Evolutionary conservation across 2,113 vertebrate species (phyloP), one percentile per base, ranked within the genome.

Genomic region (Peromyscus californicus): DNA sequence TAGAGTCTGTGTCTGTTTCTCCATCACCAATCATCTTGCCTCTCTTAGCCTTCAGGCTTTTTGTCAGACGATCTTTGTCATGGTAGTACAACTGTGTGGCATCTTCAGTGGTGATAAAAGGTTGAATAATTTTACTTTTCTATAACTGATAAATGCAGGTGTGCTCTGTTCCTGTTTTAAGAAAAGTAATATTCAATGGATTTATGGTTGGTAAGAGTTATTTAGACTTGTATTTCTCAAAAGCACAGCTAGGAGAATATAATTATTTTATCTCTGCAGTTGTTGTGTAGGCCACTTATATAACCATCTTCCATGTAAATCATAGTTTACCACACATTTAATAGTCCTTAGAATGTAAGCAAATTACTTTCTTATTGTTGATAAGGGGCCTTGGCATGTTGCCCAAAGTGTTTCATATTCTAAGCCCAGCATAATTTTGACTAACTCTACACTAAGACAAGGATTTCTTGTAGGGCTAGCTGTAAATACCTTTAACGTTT

Each of bases 151-250:
- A 79, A 93, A 95, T 70, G 84, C 70, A 85, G 65, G 9, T 82
- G 22, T 4, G 21, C 48, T 91, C 65, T 79, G 7, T 42, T 19
- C 51, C 87, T 42, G 9, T 82, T n/a, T n/a, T 94, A 39, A 57
- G 84, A 96, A 96, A 1, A 4, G 26, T 5, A 76, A 26, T 48
- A 2, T 29, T 93, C 36, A 82, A 63, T 51, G 61, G 42, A 92
- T 65, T 95, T 70, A 76, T 88, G 48, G 48, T 63, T 75, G 33
- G 21, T 12, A 17, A 93, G 36, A 69, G 4, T n/a, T 91, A 84
- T 89, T 83, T 86, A 45, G 0, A 51, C 54, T 96, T 76, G 59
- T 94, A 39, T 94, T 91, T 45, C 65, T 96, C 51, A 89, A 95
- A 94, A 48, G 24, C 63, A 80, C 31, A 80, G 29, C 7, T 57